A percentile compares a stretch with the other conserved stretches of the same genome.
Evolutionary conservation across 1,140 invertebrate genomes (phyloP).

Genomic region (Aphaenogaster rudis): DNA sequence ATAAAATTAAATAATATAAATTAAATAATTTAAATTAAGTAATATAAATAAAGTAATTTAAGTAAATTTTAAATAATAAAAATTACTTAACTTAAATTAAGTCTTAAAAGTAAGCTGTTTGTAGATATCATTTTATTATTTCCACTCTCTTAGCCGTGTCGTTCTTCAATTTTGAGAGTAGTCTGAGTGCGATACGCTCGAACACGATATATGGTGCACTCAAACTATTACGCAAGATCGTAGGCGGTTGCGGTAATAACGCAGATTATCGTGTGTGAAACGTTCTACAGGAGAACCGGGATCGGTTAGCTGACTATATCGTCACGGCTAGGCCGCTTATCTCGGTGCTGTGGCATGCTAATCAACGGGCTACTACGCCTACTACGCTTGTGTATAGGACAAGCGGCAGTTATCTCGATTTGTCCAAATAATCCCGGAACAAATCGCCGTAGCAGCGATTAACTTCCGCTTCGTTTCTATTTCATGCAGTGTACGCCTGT

Average conservation of each 20-base stretch:
- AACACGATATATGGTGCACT: neutral
- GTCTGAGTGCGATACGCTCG: neutral
- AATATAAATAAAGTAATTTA: too few species aligned
- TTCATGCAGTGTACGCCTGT: conserved; percentile 49
- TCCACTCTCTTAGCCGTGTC: neutral
- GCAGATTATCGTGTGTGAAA: conserved; percentile 71
- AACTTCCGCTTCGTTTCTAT: conserved; percentile 70
- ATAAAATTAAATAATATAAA: neutral
- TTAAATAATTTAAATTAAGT: too few species aligned
- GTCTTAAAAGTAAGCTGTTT: neutral
- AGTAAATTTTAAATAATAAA: too few species aligned
- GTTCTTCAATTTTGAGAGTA: neutral
- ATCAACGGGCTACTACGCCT: conserved; percentile 75
- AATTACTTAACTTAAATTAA: too few species aligned
- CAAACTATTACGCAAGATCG: conserved; percentile 34
- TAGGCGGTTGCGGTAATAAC: conserved; percentile 59
- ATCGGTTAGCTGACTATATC: conserved; percentile 74
- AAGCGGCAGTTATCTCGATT: conserved; percentile 78
- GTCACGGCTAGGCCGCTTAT: conserved; percentile 80
- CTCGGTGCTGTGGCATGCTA: conserved; percentile 78
- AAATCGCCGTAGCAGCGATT: conserved; percentile 67
- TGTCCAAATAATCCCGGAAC: conserved; percentile 78
- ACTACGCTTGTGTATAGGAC: conserved; percentile 68
- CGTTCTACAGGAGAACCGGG: conserved; percentile 68
- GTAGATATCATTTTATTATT: conserved; percentile 1